Conservation (phyloP, 2,113 vertebrate species). For the Murina feae region DNA sequence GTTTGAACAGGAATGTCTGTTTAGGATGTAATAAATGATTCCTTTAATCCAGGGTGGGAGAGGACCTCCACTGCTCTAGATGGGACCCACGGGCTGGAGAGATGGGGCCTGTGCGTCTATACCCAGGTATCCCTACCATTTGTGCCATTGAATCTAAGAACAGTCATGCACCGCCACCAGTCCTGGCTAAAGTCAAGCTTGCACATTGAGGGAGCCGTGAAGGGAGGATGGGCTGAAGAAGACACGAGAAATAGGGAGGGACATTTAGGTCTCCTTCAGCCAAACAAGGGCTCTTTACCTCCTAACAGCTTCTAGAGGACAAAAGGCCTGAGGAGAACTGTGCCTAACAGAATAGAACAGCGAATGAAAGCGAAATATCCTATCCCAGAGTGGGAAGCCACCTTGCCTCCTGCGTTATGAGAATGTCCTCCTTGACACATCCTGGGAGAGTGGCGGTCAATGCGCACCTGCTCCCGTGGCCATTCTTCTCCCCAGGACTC, state of each 20-base stretch:
- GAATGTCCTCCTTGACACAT: neutral
- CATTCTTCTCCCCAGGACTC: neutral
- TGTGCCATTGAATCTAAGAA: neutral
- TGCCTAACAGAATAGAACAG: neutral
- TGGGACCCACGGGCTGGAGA: neutral
- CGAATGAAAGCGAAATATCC: neutral
- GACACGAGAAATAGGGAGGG: neutral
- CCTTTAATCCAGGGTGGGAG: neutral
- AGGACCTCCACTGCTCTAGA: neutral
- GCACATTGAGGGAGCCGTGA: neutral
- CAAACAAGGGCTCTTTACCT: neutral
- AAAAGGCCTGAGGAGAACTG: neutral
- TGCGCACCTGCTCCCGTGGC: neutral
- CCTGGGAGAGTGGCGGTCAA: too few relatives aligned
- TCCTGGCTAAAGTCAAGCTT: neutral
- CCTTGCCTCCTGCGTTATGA: neutral
- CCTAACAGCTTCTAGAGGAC: neutral
- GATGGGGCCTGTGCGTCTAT: too few relatives aligned
- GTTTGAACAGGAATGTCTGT: neutral
- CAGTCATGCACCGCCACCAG: rapidly evolving
- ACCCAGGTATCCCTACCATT: rapidly evolving
- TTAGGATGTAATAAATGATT: neutral
- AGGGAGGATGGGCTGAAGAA: neutral
- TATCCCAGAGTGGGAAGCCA: neutral
- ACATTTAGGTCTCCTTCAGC: neutral